Evolutionary conservation across 2,888 invertebrate species (phyloP), one percentile per base, ranked within the genome.

Genomic region (Protonemura montana): DNA sequence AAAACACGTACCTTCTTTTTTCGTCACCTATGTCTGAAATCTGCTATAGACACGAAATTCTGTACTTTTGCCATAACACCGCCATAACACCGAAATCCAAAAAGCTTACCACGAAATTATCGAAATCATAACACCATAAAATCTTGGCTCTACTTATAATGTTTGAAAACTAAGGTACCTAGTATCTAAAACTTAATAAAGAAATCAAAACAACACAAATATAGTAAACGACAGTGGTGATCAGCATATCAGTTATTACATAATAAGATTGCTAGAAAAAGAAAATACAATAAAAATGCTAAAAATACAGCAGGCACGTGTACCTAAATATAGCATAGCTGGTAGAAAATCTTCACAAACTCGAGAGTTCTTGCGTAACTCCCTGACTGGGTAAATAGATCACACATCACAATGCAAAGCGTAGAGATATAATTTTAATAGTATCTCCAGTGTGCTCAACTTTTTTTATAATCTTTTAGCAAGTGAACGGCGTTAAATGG

Each of bases 341-440:
- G 59, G 59, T 59, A 59, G 16, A 59, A 59, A 59, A 59, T 59
- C 59, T 59, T 59, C 13, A 13, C 13, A 59, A 59, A 59, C 59
- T 21, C 13, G 59, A 21, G 59, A 59, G 59, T 59, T 59, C 59
- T 59, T 21, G 21, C 21, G 13, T 21, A 59, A 59, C 59, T 59
- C 59, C 13, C 59, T 59, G 59, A 59, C 59, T 59, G 59, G 59
- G 59, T 59, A 59, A 21, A 59, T 59, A 59, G 59, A 59, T 59
- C 59, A 59, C 59, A 59, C 59, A 59, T 59, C 59, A 59, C 59
- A 59, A 59, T 59, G 59, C 7, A 59, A 59, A 59, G 59, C 59
- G 7, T 16, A 7, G 78, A 78, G 78, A 78, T 25, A 78, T 78
- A 0, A 77, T n/a, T n/a, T n/a, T 35, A 35, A 35, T 59, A 59